Evolutionary conservation across 2,113 vertebrate genomes (phyloP).

Genomic region (Oceanites oceanicus): DNA sequence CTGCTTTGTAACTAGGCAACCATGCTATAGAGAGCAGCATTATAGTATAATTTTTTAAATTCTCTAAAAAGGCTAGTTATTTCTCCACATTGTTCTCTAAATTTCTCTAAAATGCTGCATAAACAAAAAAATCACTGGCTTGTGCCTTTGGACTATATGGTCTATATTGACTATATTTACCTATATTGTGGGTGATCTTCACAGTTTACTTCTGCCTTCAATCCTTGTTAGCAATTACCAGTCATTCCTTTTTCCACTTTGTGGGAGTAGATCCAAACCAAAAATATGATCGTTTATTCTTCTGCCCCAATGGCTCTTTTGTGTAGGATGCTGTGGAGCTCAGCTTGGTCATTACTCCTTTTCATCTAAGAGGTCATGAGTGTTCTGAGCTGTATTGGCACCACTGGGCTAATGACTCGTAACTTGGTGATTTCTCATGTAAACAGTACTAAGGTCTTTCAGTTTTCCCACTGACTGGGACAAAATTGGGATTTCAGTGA

Average conservation of each 20-base stretch:
- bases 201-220: background rate
- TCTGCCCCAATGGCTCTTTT: background rate
- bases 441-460: background rate
- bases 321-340: background rate
- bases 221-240: background rate
- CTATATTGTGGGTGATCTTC: background rate
- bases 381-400: background rate
- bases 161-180: background rate
- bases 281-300: background rate
- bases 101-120: background rate
- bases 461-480: background rate
- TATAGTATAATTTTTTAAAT: background rate
- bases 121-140: background rate
- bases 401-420: background rate
- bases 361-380: background rate
- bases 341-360: background rate
- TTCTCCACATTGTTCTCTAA: background rate
- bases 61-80: background rate
- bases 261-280: background rate
- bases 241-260: background rate
- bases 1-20: conserved; percentile 53
- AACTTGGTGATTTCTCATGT: background rate
- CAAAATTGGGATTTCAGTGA: background rate
- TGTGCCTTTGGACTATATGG: background rate
- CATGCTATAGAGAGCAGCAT: background rate